Evolutionary conservation across 2,888 invertebrate genomes (phyloP), one percentile per base, ranked within the genome.

Genomic region (Campoplex capitator): DNA sequence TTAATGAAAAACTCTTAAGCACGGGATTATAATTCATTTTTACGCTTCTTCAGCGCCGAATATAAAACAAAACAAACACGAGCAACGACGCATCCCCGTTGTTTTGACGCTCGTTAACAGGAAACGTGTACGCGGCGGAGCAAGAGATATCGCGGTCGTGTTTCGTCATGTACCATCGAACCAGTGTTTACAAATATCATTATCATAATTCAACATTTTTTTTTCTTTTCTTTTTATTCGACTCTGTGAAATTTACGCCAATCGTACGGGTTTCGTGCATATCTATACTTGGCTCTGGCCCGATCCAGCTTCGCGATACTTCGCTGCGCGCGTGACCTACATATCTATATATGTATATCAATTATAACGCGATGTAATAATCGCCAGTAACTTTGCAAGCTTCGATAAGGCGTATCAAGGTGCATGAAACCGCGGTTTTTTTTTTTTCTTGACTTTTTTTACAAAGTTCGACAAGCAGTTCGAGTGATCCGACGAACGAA

Each of bases 71-170:
- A 68, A 68, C 18, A 42, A 65, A 35, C 23, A 23, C 32, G 13
- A 16, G 16, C 18, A 68, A 38, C 67, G n/a, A 68, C 28, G 1
- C 28, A 62, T 62, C 62, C n/a, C 62, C 8, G n/a, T 9, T 68
- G 11, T 68, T 68, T 23, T 68, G 67, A 18, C 38, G 38, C 38
- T 67, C n/a, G 38, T 67, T n/a, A 35, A 67, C 67, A 67, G 67
- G 67, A 67, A 67, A 23, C 45, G 42, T 45, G 45, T 45, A 70
- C 42, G 23, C 45, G 6, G 23, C n/a, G 45, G 23, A 23, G 23
- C 38, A 70, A 4, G 23, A 70, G 23, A 70, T 70, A 48, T 28
- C 32, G 16, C 3, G 16, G 0, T 23, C 23, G 23, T 4, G 13
- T 48, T 70, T 70, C 70, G 70, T 70, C 48, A 42, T 42, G 45